A percentile compares a stretch with the other conserved stretches of the same genome.
These are phyloP conservation scores for Smittia sp. DNA, from an alignment of 2,888 invertebrate genomes.

Conservation along the genomic window DNA sequence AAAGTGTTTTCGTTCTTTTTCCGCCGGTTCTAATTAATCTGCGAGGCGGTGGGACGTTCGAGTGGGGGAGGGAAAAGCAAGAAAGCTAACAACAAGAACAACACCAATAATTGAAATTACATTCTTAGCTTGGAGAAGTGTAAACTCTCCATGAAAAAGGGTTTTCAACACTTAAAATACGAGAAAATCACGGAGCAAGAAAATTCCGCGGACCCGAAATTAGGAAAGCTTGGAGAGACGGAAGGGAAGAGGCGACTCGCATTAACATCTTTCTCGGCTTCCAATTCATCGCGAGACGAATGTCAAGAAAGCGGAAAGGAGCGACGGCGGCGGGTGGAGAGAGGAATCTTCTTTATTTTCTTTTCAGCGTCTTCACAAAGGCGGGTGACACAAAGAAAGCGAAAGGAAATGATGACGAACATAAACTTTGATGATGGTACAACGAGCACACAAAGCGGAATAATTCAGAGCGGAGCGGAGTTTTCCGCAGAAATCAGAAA, in stretches of 20 bases:
- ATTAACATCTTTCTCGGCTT: neutral
- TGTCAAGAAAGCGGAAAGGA: neutral
- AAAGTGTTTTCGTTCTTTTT: neutral
- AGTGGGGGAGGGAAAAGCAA: neutral
- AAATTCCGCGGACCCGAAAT: too few species aligned
- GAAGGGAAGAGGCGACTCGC: neutral
- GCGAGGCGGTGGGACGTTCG: neutral
- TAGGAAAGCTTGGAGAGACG: too few species aligned
- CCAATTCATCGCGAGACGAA: neutral
- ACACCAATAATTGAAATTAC: neutral
- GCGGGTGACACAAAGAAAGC: neutral
- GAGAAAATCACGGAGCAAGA: too few species aligned
- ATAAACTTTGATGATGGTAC: slow-evolving; percentile 12
- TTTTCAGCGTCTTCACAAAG: neutral
- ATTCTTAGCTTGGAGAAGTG: neutral
- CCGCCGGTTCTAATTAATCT: neutral
- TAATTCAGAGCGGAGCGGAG: neutral
- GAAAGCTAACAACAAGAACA: neutral
- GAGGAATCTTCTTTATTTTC: neutral
- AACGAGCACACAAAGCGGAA: neutral
- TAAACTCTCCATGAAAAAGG: too few species aligned
- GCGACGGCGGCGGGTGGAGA: neutral
- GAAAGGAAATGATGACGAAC: slow-evolving; percentile 1
- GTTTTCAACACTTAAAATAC: too few species aligned
- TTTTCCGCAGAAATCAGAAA: too few species aligned